Base-by-base conservation (phyloP, 2,888 invertebrate genomes). In the Brenthis ino region DNA sequence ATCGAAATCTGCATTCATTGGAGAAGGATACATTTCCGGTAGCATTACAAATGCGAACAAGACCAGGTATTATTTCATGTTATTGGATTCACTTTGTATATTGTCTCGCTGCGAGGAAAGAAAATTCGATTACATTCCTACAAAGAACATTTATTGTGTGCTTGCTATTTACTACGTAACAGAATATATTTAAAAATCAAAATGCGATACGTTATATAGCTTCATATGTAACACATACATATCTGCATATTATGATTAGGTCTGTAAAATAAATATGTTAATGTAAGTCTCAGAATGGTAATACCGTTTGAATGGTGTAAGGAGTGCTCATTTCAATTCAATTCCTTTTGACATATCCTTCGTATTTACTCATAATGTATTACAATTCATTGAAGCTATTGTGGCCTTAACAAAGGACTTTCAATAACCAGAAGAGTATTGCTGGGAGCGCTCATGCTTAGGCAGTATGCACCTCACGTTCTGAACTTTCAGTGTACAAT, bases 401-500 rank as follows among this genome's bases (percentile, higher is more conserved):
- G 56, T 61, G 56, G 50, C 24, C n/a, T 56, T 43, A 67, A 67
- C 56, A 56, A 67, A 61, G 61, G 43, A 67, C 50, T 61, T 67
- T 67, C 61, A 56, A 63, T 67, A 67, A 63, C 60, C 48, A 61
- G 61, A 57, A 61, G 37, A 50, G 50, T 55, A 33, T 54, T 60
- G 28, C 48, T 48, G 28, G 33, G 47, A 33, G 57, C 57, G 48
- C 16, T 66, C 60, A 55, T 60, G 65, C 61, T 4, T 14, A 53
- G 20, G 20, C 20, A 63, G 63, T 8, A 69, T 69, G 69, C 69
- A 61, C 28, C 60, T 50, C 69, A 69, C 69, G 69, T 69, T 65
- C 56, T 16, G 16, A 63, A 69, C 69, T 65, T 65, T 61, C 65
- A 69, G 65, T 65, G 60, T 53, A 60, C 67, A 70, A 64, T 67